Conservation (phyloP, 2,888 invertebrate species). For the Iphiclides podalirius region DNA sequence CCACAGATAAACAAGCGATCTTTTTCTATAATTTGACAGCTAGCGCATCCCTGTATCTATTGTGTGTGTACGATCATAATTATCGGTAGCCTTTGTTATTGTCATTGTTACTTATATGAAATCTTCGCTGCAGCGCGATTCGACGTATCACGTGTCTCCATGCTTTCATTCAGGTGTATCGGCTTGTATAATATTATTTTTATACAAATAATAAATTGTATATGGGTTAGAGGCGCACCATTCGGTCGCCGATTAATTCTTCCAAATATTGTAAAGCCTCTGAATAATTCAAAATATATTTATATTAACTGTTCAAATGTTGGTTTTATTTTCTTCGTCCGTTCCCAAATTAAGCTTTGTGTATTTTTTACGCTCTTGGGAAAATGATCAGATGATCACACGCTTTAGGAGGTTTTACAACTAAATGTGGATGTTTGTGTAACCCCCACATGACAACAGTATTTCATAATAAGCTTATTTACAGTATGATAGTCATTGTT, state of each 20-base stretch:
- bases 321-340: conserved; percentile 59
- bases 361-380: background rate
- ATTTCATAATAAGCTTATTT: no score
- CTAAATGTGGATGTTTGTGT: no score
- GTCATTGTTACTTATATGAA: conserved; percentile 37
- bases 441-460: no score
- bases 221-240: conserved; percentile 37
- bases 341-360: background rate
- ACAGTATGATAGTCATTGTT: no score
- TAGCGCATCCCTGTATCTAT: conserved; percentile 30
- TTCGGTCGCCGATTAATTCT: conserved; percentile 60
- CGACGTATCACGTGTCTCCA: conserved; percentile 27
- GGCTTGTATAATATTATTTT: conserved; percentile 57
- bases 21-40: conserved; percentile 27
- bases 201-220: conserved; percentile 41
- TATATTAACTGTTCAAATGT: conserved; percentile 79
- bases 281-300: conserved; percentile 80
- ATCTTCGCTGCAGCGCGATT: conserved; percentile 28
- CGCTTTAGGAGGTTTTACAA: no score
- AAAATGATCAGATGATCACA: no score
- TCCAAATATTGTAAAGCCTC: conserved; percentile 80
- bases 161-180: conserved; percentile 38
- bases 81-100: conserved; percentile 45
- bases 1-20: conserved; percentile 13
- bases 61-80: conserved; percentile 33